Conservation (phyloP, 2,113 vertebrate species). For the Phyllostomus hastatus region DNA sequence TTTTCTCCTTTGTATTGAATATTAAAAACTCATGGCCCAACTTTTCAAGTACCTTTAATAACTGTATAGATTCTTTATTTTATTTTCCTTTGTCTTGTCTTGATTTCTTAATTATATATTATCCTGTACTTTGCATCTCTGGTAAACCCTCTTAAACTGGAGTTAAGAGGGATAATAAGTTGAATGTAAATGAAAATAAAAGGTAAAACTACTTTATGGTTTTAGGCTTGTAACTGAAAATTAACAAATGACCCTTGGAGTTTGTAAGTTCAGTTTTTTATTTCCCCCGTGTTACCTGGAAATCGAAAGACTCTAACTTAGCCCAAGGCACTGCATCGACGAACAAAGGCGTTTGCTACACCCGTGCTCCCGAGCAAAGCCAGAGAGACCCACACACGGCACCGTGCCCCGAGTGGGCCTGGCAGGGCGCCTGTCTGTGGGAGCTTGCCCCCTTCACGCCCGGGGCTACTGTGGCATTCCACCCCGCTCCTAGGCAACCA, state of each 20-base stretch:
- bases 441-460: background rate
- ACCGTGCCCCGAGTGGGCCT: rapidly evolving
- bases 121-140: background rate
- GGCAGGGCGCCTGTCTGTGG: background rate
- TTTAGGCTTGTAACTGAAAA: background rate
- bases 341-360: background rate
- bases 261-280: background rate
- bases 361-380: background rate
- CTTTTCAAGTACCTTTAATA: background rate
- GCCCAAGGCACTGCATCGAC: background rate
- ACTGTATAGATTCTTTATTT: background rate
- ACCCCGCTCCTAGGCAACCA: background rate
- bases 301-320: background rate
- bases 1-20: background rate
- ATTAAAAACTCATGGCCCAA: background rate
- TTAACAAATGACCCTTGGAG: background rate
- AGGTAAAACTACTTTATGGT: background rate
- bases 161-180: background rate
- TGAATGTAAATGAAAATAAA: background rate
- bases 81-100: background rate
- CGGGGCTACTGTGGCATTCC: background rate
- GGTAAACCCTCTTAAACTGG: background rate
- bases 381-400: background rate
- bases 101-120: background rate
- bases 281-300: background rate